A percentile compares a stretch with the other conserved stretches of the same genome.
Conservation (phyloP, 2,888 invertebrate species). For the Crematogaster levior region DNA sequence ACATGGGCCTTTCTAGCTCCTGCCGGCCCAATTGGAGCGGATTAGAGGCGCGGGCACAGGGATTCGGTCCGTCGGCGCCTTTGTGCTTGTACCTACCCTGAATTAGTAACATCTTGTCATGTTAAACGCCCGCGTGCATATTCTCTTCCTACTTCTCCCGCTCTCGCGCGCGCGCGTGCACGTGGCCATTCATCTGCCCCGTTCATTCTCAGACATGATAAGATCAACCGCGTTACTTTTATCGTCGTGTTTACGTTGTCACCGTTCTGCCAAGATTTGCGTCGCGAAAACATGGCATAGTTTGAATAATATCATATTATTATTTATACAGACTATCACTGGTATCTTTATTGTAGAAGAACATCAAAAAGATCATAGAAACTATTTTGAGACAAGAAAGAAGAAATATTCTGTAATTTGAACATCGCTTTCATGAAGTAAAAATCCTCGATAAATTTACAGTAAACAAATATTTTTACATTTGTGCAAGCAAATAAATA, state of each 20-base stretch:
- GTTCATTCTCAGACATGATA: constrained; percentile 46
- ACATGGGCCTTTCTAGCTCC: constrained; percentile 75
- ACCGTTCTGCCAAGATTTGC: constrained; percentile 37
- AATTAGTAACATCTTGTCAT: constrained; percentile 84
- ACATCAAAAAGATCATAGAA: background rate
- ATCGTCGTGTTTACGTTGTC: constrained; percentile 22
- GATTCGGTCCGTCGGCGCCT: constrained; percentile 84
- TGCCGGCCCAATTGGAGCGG: constrained; percentile 82
- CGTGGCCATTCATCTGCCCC: constrained; percentile 67
- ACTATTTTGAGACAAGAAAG: background rate
- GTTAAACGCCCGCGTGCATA: constrained; percentile 79
- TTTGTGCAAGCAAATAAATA: background rate
- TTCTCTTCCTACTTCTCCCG: constrained; percentile 66
- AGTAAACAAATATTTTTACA: background rate
- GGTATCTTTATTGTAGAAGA: background rate
- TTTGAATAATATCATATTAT: constrained; percentile 33
- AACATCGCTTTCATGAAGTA: background rate
- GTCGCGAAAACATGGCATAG: constrained; percentile 34
- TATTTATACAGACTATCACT: constrained; percentile 27
- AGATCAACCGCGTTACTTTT: constrained; percentile 51
- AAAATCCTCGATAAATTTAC: background rate
- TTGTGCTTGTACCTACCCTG: constrained; percentile 83
- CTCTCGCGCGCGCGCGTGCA: constrained; percentile 63
- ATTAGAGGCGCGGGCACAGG: constrained; percentile 84
- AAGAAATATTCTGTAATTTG: background rate